Evolutionary conservation across 2,797 vertebrate genomes (phyloP).

Genomic region (Sylvilagus floridanus): DNA sequence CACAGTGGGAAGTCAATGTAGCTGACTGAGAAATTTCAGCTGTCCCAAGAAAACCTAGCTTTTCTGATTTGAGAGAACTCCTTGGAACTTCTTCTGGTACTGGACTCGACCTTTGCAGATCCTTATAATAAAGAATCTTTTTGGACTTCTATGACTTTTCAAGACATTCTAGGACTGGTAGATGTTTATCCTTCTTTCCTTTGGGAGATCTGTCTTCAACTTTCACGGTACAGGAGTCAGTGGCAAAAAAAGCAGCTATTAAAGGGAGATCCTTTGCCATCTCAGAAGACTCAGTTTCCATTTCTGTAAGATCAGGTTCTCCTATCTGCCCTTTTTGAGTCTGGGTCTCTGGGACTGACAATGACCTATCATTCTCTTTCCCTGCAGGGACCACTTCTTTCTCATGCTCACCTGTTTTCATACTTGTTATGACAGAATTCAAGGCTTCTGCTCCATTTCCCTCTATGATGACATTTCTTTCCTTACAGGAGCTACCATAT

Average conservation of each 20-base stretch:
- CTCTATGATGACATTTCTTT: constrained; percentile 81
- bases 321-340: no score
- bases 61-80: constrained; percentile 77
- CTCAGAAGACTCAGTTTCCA: constrained; percentile 78
- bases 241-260: constrained; percentile 58
- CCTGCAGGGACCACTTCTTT: constrained; percentile 75
- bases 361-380: constrained; percentile 64
- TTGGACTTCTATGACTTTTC: constrained; percentile 84
- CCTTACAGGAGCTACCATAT: constrained; percentile 75
- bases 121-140: constrained; percentile 75
- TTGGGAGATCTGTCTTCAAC: constrained; percentile 78
- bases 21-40: constrained; percentile 47
- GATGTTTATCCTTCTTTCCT: constrained; percentile 73
- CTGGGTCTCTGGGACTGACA: constrained; percentile 79
- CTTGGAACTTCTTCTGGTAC: constrained; percentile 80
- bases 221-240: constrained; percentile 79
- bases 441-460: constrained; percentile 80
- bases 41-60: constrained; percentile 50
- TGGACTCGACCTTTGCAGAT: constrained; percentile 73
- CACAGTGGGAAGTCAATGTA: constrained; percentile 54
- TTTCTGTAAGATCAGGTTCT: constrained; percentile 75
- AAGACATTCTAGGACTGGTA: constrained; percentile 79
- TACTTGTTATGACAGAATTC: constrained; percentile 81
- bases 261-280: constrained; percentile 69
- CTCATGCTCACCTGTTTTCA: constrained; percentile 82